Evolutionary conservation across 2,113 vertebrate species (phyloP).

Genomic region (Pithys albifrons): DNA sequence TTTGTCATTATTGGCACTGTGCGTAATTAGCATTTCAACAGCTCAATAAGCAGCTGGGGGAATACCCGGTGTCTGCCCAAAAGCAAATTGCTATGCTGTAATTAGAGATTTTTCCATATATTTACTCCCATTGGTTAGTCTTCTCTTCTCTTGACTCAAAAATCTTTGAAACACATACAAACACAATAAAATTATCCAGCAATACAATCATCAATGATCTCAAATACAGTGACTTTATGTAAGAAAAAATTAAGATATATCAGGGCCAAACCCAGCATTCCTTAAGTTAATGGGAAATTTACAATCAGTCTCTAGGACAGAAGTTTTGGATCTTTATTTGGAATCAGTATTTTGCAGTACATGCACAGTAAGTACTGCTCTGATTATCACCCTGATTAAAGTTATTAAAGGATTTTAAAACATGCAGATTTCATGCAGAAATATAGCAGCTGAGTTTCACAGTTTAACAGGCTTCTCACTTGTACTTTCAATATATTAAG

Average conservation of each 20-base stretch:
- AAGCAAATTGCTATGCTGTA: constrained; percentile 34
- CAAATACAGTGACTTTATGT: background rate
- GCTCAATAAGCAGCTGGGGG: constrained; percentile 49
- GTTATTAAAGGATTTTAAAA: background rate
- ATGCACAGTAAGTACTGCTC: constrained; percentile 20
- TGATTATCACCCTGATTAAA: constrained; percentile 26
- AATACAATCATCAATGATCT: background rate
- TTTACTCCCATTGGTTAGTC: constrained; percentile 11
- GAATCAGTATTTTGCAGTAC: background rate
- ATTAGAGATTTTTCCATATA: constrained; percentile 25
- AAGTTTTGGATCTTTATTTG: constrained; percentile 3
- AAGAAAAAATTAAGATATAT: background rate
- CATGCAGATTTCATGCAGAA: constrained; percentile 49
- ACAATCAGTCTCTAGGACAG: background rate
- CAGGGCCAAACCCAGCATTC: constrained; percentile 6
- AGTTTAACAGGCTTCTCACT: constrained; percentile 18
- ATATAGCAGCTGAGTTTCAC: background rate
- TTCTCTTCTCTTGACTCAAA: constrained; percentile 22
- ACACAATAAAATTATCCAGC: background rate
- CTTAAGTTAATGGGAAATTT: background rate
- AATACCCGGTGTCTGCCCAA: constrained; percentile 59
- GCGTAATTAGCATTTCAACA: constrained; percentile 46
- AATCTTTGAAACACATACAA: background rate
- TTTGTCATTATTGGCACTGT: constrained; percentile 42
- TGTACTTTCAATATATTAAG: background rate